Evolutionary conservation across 2,113 vertebrate genomes (phyloP).

Genomic region (Mirounga angustirostris): DNA sequence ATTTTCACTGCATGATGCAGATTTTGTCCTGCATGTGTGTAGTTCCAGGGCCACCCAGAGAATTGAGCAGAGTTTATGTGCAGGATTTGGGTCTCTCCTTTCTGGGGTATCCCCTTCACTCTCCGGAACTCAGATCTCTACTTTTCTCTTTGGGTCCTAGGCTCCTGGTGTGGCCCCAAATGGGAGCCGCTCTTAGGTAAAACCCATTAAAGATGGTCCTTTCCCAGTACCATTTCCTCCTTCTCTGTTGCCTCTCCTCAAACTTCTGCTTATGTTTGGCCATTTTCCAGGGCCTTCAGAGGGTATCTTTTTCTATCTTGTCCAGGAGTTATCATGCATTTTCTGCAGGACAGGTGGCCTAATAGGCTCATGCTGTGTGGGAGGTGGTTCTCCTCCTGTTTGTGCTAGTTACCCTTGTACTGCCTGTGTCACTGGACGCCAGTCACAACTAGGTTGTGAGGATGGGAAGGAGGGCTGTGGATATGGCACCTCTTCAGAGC

Average conservation of each 20-base stretch:
- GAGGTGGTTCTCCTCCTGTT: background rate
- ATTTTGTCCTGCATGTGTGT: background rate
- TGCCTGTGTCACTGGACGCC: background rate
- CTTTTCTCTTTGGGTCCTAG: background rate
- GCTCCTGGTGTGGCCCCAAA: background rate
- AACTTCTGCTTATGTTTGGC: background rate
- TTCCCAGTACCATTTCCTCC: background rate
- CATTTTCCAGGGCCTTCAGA: background rate
- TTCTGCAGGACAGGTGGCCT: background rate
- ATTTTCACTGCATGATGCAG: background rate
- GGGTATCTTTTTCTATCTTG: background rate
- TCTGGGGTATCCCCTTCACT: background rate
- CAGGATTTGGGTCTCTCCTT: background rate
- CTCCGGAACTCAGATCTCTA: background rate
- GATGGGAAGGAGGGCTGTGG: background rate
- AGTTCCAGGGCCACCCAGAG: background rate
- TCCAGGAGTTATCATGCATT: background rate
- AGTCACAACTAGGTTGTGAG: background rate
- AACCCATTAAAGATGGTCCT: background rate
- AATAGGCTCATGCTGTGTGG: background rate
- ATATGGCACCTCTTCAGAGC: background rate
- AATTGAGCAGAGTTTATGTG: background rate
- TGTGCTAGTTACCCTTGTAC: background rate
- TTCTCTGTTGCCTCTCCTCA: background rate
- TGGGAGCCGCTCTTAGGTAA: background rate